Percentiles rank a stretch among this genome's conserved stretches.
These are phyloP conservation scores for Falco novaeseelandiae DNA, from an alignment of 2,797 vertebrate genomes.

Conservation along the genomic window DNA sequence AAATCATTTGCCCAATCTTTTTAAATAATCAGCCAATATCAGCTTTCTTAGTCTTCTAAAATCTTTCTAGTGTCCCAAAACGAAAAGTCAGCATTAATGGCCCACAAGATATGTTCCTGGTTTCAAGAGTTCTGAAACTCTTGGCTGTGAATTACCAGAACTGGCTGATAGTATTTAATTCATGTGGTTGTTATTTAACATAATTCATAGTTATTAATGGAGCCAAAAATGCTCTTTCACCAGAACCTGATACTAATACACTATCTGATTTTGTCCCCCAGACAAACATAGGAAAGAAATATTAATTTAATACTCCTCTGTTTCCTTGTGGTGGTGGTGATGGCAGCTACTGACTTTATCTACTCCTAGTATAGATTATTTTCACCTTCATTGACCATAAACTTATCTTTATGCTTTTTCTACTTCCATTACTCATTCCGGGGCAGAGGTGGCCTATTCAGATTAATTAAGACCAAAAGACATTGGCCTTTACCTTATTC, in stretches of 20 bases:
- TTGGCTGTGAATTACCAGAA: not conserved
- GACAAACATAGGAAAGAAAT: not conserved
- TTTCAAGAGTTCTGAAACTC: not conserved
- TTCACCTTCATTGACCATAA: not conserved
- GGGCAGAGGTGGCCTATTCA: not conserved
- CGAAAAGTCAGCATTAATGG: not conserved
- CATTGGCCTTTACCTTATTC: not conserved
- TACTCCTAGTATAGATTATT: not conserved
- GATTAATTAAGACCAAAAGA: not conserved
- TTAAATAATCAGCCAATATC: not conserved
- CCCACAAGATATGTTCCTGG: rapidly evolving
- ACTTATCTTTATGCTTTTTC: not conserved
- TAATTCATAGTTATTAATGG: not conserved
- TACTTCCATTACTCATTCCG: not conserved
- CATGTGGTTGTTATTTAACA: not conserved
- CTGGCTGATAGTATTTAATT: not conserved
- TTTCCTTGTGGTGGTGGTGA: not conserved
- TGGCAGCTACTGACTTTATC: not conserved
- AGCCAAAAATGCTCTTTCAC: not conserved
- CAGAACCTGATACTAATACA: not conserved
- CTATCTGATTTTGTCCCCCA: not conserved
- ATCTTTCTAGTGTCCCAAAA: not conserved
- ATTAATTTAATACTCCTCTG: not conserved
- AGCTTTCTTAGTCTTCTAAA: not conserved
- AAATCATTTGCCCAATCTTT: not conserved